A percentile compares a stretch with the other conserved stretches of the same genome.
Conservation (phyloP, 2,888 invertebrate species). For the Galerucella pusilla region DNA sequence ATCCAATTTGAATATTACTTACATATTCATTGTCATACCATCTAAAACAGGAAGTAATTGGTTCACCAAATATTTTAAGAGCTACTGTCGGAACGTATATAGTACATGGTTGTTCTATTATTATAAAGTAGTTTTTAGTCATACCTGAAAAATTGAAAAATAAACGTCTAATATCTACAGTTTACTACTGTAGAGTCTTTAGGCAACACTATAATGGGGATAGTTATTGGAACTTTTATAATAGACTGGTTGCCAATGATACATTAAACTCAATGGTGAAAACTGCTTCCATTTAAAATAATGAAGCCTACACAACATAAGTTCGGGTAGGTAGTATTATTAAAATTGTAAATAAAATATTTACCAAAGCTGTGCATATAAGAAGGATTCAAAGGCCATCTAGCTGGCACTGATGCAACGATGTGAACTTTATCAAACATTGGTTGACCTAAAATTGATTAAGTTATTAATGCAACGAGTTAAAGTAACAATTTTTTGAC, state of each 20-base stretch:
- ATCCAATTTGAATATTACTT: not conserved
- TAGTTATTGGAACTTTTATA: too few relatives aligned
- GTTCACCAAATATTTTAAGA: not conserved
- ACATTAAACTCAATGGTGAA: too few relatives aligned
- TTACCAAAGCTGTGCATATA: not conserved
- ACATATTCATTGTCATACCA: slow-evolving; percentile 2
- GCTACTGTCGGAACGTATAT: not conserved
- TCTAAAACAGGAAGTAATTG: not conserved
- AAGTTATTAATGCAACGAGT: too few relatives aligned
- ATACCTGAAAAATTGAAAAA: not conserved
- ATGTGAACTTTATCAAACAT: not conserved
- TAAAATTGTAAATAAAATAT: not conserved
- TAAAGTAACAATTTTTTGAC: too few relatives aligned
- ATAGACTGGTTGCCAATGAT: too few relatives aligned
- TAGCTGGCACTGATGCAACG: not conserved
- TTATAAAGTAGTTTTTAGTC: slow-evolving; percentile 1
- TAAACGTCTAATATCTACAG: too few relatives aligned
- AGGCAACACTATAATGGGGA: too few relatives aligned
- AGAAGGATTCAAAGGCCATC: slow-evolving; percentile 2
- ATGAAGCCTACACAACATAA: too few relatives aligned
- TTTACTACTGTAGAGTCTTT: too few relatives aligned
- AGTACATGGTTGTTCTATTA: not conserved
- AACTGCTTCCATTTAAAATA: too few relatives aligned
- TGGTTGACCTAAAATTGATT: not conserved
- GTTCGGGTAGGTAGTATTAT: too few relatives aligned